Percentiles rank a stretch among this genome's conserved stretches.
Evolutionary conservation across 2,888 invertebrate genomes (phyloP).

Genomic region (Ophraella communa): DNA sequence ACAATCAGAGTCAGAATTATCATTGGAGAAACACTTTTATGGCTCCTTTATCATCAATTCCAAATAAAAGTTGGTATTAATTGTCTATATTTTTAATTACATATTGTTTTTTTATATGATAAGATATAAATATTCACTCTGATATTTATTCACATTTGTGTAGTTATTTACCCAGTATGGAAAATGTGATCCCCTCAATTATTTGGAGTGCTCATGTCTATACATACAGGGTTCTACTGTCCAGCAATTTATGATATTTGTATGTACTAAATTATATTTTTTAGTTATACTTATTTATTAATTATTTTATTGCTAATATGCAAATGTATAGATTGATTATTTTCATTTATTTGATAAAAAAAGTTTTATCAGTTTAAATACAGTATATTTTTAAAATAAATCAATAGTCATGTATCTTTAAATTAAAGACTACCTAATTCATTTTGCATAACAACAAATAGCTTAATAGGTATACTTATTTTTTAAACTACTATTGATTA

Average conservation of each 20-base stretch:
- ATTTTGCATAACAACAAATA: too few species aligned
- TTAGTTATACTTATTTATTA: neutral
- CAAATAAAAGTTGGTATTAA: constrained; percentile 52
- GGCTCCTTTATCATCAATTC: constrained; percentile 54
- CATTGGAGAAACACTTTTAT: constrained; percentile 51
- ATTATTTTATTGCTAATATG: constrained; percentile 16
- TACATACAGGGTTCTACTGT: constrained; percentile 49
- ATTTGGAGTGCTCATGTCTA: constrained; percentile 40
- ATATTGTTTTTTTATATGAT: constrained; percentile 12
- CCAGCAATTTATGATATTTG: constrained; percentile 44
- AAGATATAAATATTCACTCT: constrained; percentile 28
- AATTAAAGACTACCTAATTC: too few species aligned
- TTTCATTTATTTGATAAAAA: neutral
- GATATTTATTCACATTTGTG: constrained; percentile 16
- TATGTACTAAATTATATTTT: constrained; percentile 29
- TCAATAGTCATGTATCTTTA: too few species aligned
- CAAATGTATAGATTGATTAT: constrained; percentile 15
- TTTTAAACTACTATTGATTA: too few species aligned
- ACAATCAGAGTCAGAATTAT: constrained; percentile 43
- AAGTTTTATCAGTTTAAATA: neutral
- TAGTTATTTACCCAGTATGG: constrained; percentile 23
- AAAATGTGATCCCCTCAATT: constrained; percentile 30
- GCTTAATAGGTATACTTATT: too few species aligned
- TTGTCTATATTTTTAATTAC: constrained; percentile 20
- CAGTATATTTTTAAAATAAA: neutral